A percentile compares a stretch with the other conserved stretches of the same genome.
Evolutionary conservation across 2,888 invertebrate species (phyloP).

Genomic region (Panzeria rudis): DNA sequence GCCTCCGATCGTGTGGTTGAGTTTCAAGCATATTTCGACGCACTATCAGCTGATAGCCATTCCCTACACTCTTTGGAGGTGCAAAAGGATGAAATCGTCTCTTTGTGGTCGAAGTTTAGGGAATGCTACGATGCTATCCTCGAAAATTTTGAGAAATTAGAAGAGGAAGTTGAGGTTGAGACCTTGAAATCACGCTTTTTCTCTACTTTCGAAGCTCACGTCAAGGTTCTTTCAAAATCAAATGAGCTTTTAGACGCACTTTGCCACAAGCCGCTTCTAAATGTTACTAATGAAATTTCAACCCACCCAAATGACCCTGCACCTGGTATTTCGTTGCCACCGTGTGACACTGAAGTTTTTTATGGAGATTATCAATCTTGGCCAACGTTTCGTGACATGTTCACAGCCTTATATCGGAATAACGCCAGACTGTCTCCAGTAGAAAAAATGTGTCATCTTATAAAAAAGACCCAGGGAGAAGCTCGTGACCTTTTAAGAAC

Average conservation of each 20-base stretch:
- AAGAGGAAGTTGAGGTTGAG: not conserved
- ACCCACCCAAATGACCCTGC: not conserved
- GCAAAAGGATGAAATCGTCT: conserved; percentile 19
- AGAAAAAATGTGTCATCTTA: too few species aligned
- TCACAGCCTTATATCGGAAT: too few species aligned
- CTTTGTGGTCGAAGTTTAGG: not conserved
- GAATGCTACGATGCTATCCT: not conserved
- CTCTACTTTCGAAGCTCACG: conserved; percentile 14
- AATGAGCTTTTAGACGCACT: conserved; percentile 5
- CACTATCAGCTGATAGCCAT: not conserved
- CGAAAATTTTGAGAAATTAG: not conserved
- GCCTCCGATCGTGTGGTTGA: conserved; percentile 23
- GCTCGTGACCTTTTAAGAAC: too few species aligned
- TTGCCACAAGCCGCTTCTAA: not conserved
- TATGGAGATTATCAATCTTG: too few species aligned
- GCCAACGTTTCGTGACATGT: too few species aligned
- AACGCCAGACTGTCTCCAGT: too few species aligned
- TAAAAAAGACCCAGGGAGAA: too few species aligned
- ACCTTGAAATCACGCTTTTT: conserved; percentile 10
- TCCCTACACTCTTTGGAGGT: conserved; percentile 21
- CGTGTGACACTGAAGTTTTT: too few species aligned
- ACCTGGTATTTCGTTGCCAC: too few species aligned
- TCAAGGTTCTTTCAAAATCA: conserved; percentile 9
- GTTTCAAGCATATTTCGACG: conserved; percentile 12
- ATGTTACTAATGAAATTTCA: not conserved